These are phyloP conservation scores for Sebastes vulpes DNA, from an alignment of 2,797 vertebrate genomes.

Conservation along the genomic window DNA sequence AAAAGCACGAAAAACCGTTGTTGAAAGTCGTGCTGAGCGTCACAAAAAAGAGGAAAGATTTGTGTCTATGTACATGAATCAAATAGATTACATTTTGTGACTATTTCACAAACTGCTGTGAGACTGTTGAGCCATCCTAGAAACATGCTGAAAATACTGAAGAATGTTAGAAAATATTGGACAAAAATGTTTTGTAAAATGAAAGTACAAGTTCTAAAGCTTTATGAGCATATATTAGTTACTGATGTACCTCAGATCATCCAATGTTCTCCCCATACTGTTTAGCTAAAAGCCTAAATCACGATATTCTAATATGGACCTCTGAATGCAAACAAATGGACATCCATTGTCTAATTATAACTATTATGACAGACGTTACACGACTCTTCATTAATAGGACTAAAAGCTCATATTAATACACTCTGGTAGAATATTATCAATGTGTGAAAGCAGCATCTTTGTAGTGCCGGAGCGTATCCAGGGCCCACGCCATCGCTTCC, in stretches of 20 bases:
- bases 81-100: too few species aligned
- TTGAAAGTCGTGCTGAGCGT: too few species aligned
- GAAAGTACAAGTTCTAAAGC: neutral
- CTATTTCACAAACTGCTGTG: too few species aligned
- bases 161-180: neutral
- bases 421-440: conserved; percentile 1
- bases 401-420: conserved; percentile 12
- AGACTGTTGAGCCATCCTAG: neutral
- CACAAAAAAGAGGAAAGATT: too few species aligned
- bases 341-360: neutral
- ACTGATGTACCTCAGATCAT: neutral
- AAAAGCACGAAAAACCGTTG: too few species aligned
- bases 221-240: neutral
- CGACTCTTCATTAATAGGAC: conserved; percentile 3
- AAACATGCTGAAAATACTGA: neutral
- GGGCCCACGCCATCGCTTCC: conserved; percentile 15
- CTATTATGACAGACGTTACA: neutral
- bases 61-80: too few species aligned
- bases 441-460: conserved; percentile 38
- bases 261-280: neutral
- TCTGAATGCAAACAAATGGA: conserved; percentile 27
- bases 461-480: neutral
- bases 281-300: conserved; percentile 26
- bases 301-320: neutral
- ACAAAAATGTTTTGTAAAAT: neutral